Conservation (phyloP, 2,888 invertebrate genomes). For the Xestia c-nigrum region DNA sequence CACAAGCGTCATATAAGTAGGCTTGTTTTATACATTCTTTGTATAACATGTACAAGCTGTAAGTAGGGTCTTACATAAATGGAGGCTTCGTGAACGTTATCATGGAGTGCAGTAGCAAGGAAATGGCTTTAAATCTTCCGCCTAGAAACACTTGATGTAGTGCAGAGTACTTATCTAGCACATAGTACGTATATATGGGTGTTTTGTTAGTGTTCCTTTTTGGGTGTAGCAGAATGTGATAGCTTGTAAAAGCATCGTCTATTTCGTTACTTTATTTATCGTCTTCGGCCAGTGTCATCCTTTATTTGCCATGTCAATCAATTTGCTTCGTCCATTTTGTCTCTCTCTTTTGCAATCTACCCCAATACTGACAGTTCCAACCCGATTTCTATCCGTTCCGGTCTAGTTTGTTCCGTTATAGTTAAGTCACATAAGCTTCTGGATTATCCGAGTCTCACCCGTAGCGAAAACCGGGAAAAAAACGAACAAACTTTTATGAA, state of each 20-base stretch:
- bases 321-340: conserved; percentile 31
- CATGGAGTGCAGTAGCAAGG: conserved; percentile 72
- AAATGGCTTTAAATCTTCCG: conserved; percentile 66
- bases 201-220: conserved; percentile 14
- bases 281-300: background rate
- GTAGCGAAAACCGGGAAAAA: conserved; percentile 24
- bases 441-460: conserved; percentile 26
- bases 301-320: conserved; percentile 15
- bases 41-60: conserved; percentile 29
- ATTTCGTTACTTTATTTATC: background rate
- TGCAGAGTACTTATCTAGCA: conserved; percentile 36
- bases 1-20: conserved; percentile 35
- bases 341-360: conserved; percentile 7
- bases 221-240: background rate
- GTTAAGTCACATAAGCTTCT: conserved; percentile 29
- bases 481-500: conserved; percentile 41
- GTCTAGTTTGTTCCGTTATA: conserved; percentile 31
- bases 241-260: background rate
- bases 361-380: conserved; percentile 11
- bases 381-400: conserved; percentile 29
- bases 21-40: conserved; percentile 38
- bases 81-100: conserved; percentile 73
- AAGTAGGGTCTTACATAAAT: conserved; percentile 66
- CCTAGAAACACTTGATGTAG: conserved; percentile 55
- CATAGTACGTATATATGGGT: conserved; percentile 10